Base-by-base conservation (phyloP, 92 coral and sea anemone species). In the Muricea muricata region DNA sequence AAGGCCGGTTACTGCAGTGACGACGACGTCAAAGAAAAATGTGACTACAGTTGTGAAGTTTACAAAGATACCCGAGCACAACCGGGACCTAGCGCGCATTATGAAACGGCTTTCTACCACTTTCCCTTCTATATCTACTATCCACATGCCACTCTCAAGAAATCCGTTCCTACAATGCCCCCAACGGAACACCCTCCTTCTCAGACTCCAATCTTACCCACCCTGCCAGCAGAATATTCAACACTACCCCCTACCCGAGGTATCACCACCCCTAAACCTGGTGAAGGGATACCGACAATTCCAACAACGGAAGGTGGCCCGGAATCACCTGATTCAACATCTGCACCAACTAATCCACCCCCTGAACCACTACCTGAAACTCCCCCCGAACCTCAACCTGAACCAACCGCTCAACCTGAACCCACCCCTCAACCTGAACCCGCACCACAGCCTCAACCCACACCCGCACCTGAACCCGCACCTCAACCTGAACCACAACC, bases 401-500 rank as follows among this genome's bases (percentile, higher is more conserved):
- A 4, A 72, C 78, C 35, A 6, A 29, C 40, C 35, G 20, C 55
- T 25, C 52, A 13, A 71, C 77, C 46, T 15, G 2, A 15, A 37
- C 32, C 33, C 32, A 55, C 15, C 40, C 78, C 30, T 29, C 10
- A 72, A 34, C 78, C 48, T 11, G 13, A 17, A 11, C 78, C 32
- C 33, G 56, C 40, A 39, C 78, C 50, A 1, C 12, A 72, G 17
- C 50, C 25, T 1, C 5, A 18, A 4, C 78, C 26, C 26, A 55
- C 40, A 40, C 78, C 78, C 7, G 47, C 40, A 33, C 78, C 50
- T 1, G 8, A 4, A 14, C 78, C 78, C 78, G 56, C 40, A 72
- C 78, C 78, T 40, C 31, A 74, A 41, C 50, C 48, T 0, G 54
- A 39, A 20, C 41, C 60, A 37, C 80, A 74, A 74, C 80, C 63